Evolutionary conservation across 2,113 vertebrate species (phyloP), one percentile per base, ranked within the genome.

Genomic region (Pseudopipra pipra): DNA sequence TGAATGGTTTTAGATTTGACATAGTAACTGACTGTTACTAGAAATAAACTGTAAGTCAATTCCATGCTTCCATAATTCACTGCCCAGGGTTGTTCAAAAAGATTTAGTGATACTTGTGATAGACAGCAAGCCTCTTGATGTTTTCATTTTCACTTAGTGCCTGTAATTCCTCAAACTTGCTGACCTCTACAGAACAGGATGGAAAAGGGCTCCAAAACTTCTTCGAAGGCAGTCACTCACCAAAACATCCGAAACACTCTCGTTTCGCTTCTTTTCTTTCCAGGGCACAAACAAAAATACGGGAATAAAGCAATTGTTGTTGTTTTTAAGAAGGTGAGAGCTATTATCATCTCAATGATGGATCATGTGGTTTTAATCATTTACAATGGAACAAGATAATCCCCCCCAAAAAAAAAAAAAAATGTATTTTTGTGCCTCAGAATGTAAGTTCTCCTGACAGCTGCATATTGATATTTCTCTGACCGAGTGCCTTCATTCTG

Each of bases 31-130:
- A 97, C 98, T 98, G 97, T 97, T 97, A 98, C 98, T 97, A 97
- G 97, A 98, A 98, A 98, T 98, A 98, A 98, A 98, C 97, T 98
- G 98, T 98, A 98, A 98, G 98, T 98, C 98, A 98, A 98, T 98
- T 98, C 98, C 97, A 97, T 96, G 97, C 98, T 97, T 97, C 97
- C 96, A 96, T 98, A 98, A 98, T 97, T 98, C 98, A 98, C 97
- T 96, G 97, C 96, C 97, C 97, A 98, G 97, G 95, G 97, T 97
- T 98, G 97, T 98, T 98, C 97, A 96, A 90, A 97, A 96, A 98
- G 98, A 98, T 98, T 98, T 98, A 98, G 97, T 97, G 97, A 98
- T 97, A 96, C 89, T 97, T 90, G 70, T 98, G 98, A 98, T 96
- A 97, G 98, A 98, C 98, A 98, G 97, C 95, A 96, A 97, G 91